phyloP scores from a whole-genome alignment of 30 jellyfish, hydroid and myxozoan species.

The Sanderia malayensis region DNA sequence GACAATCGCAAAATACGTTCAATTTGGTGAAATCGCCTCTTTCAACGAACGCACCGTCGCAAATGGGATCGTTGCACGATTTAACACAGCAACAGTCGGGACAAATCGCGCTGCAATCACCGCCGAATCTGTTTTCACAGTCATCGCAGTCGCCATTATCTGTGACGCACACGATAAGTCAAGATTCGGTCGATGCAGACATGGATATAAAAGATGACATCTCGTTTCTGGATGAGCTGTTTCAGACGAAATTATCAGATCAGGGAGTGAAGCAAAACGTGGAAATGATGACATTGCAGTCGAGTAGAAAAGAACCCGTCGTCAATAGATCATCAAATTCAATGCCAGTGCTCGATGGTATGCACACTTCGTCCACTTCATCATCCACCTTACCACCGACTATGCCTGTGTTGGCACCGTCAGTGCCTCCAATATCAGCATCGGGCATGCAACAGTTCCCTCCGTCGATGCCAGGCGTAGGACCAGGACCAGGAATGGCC shows the following conservation, averaged over 20 bases:
- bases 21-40: slow-evolving; percentile 55
- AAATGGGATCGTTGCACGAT: slow-evolving; percentile 21
- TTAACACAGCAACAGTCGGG: slow-evolving; percentile 44
- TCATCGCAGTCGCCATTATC: slow-evolving; percentile 66
- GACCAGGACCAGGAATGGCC: slow-evolving; percentile 29
- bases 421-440: slow-evolving; percentile 54
- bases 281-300: slow-evolving; percentile 17
- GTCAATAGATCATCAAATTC: slow-evolving; percentile 44
- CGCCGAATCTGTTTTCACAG: slow-evolving; percentile 50
- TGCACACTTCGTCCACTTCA: slow-evolving; percentile 60
- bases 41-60: slow-evolving; percentile 41
- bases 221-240: slow-evolving; percentile 48
- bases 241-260: slow-evolving; percentile 45
- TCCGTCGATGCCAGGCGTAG: slow-evolving; percentile 9
- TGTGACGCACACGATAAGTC: slow-evolving; percentile 6
- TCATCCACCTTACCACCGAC: slow-evolving; percentile 59
- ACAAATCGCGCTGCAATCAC: slow-evolving; percentile 46
- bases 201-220: slow-evolving; percentile 54
- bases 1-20: slow-evolving; percentile 36
- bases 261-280: slow-evolving; percentile 31
- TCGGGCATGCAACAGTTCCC: slow-evolving; percentile 34
- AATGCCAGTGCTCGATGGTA: slow-evolving; percentile 58
- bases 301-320: slow-evolving; percentile 27
- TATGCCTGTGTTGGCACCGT: slow-evolving; percentile 54
- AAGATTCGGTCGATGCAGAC: slow-evolving; percentile 20